phyloP scores from a whole-genome alignment of 2,888 invertebrate genomes.

The Cheilosia vernalis region DNA sequence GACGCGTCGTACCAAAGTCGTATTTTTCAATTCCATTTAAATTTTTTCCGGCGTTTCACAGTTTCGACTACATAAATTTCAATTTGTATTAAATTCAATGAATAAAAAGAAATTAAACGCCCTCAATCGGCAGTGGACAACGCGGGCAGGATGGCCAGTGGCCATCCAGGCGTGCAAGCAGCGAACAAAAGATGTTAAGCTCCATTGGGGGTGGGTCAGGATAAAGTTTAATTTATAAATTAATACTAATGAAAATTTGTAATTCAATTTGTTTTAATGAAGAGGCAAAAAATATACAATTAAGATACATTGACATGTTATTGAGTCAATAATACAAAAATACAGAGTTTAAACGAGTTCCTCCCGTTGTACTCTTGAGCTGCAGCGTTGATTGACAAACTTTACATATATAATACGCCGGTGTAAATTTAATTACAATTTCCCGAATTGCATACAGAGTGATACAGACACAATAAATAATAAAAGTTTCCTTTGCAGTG shows the following conservation, averaged over 20 bases:
- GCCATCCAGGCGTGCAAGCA: not conserved
- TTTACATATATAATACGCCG: not conserved
- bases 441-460: not conserved
- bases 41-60: conserved; percentile 73
- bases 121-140: conserved; percentile 55
- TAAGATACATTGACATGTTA: conserved; percentile 37
- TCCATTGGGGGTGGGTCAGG: conserved; percentile 23
- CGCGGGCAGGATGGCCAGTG: not conserved
- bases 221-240: conserved; percentile 65
- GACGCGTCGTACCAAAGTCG: conserved; percentile 50
- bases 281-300: conserved; percentile 44
- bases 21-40: conserved; percentile 73
- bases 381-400: conserved; percentile 14
- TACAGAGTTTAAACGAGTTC: conserved; percentile 1
- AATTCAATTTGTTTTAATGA: conserved; percentile 62
- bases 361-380: not conserved
- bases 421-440: conserved; percentile 9
- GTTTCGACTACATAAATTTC: conserved; percentile 74
- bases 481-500: too few species aligned
- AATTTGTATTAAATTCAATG: conserved; percentile 75
- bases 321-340: conserved; percentile 34
- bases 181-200: conserved; percentile 66
- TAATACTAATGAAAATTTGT: conserved; percentile 67
- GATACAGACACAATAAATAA: too few species aligned
- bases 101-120: conserved; percentile 67